A percentile compares a stretch with the other conserved stretches of the same genome.
phyloP scores from a whole-genome alignment of 2,888 invertebrate genomes.

The Panopea generosa region DNA sequence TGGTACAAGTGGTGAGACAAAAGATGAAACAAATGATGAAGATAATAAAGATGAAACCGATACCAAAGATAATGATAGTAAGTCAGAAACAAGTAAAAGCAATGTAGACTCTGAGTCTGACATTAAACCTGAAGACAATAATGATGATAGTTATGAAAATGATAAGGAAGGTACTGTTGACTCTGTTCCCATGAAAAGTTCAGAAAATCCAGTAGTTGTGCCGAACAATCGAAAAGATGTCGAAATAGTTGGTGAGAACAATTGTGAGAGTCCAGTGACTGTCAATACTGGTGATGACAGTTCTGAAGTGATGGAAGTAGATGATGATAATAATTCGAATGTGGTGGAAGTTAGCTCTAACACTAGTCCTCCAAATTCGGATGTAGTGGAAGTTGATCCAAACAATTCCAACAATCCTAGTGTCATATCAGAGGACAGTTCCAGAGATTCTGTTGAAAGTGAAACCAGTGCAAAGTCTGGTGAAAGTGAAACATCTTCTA shows the following conservation, averaged over 20 bases:
- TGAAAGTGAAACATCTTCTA: constrained; percentile 26
- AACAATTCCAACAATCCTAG: constrained; percentile 36
- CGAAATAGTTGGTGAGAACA: constrained; percentile 1
- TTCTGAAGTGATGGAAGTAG: constrained; percentile 36
- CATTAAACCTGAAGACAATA: constrained; percentile 1
- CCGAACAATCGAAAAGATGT: constrained; percentile 1
- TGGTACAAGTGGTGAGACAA: constrained; percentile 3
- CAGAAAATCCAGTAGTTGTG: constrained; percentile 4
- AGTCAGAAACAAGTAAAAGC: too few species aligned
- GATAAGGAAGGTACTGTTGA: not conserved
- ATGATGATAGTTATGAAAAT: not conserved
- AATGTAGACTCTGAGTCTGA: constrained; percentile 6
- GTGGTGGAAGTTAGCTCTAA: constrained; percentile 33
- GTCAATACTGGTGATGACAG: not conserved
- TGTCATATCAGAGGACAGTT: constrained; percentile 47
- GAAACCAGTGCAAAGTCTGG: constrained; percentile 13
- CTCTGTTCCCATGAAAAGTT: not conserved
- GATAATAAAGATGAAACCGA: too few species aligned
- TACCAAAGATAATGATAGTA: too few species aligned
- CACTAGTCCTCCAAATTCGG: constrained; percentile 23
- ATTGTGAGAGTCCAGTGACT: not conserved
- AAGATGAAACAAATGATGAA: constrained; percentile 12
- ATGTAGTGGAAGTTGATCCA: constrained; percentile 23
- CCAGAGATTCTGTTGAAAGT: constrained; percentile 44
- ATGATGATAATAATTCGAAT: constrained; percentile 39